phyloP scores from a whole-genome alignment of 2,113 vertebrate genomes.

The Cinclus cinclus region DNA sequence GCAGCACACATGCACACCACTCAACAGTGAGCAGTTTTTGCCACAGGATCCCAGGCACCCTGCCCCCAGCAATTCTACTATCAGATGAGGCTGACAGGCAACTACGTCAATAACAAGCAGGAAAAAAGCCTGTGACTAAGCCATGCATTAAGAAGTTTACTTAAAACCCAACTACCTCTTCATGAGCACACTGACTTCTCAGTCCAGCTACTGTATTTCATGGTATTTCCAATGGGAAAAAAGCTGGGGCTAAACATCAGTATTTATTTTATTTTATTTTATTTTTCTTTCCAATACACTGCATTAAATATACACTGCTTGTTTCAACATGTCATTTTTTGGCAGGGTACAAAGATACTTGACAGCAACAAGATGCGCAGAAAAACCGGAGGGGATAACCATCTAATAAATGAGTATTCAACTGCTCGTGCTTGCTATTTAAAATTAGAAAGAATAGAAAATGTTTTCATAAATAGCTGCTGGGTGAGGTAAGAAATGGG shows the following conservation, averaged over 20 bases:
- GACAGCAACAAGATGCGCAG: conserved; percentile 27
- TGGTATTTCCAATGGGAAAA: not conserved
- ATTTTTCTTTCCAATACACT: not conserved
- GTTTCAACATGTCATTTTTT: conserved; percentile 34
- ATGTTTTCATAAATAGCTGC: conserved; percentile 62
- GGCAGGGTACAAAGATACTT: conserved; percentile 13
- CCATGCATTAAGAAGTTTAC: conserved; percentile 30
- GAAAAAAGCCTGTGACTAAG: conserved; percentile 45
- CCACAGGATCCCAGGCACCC: conserved; percentile 34
- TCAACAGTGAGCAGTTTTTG: conserved; percentile 48
- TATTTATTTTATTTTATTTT: not conserved
- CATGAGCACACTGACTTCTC: not conserved
- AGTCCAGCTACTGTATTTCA: not conserved
- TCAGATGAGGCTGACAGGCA: conserved; percentile 64
- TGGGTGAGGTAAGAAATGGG: conserved; percentile 47
- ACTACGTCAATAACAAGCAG: conserved; percentile 49
- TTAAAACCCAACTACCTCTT: not conserved
- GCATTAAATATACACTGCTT: not conserved
- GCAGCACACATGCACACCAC: conserved; percentile 22
- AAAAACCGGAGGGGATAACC: conserved; percentile 6
- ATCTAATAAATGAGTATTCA: conserved; percentile 45
- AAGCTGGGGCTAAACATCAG: not conserved
- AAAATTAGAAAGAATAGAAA: conserved; percentile 52
- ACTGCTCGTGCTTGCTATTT: conserved; percentile 18
- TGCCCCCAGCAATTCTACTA: conserved; percentile 58